Evolutionary conservation across 2,797 vertebrate genomes (phyloP).

Genomic region (Pelochelys cantorii): DNA sequence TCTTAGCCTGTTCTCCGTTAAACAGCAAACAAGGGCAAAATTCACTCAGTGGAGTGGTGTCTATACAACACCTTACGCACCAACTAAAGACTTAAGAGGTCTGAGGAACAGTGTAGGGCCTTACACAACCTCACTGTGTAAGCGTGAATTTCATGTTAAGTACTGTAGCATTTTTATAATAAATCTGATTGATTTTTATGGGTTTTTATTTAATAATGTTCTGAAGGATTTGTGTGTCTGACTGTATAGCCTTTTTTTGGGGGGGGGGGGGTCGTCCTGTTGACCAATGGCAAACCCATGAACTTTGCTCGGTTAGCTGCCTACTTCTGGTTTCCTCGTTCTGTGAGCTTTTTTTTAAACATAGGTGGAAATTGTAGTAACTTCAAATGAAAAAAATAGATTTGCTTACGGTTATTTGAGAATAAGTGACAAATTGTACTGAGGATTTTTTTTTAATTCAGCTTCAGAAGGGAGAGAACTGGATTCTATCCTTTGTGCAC

Average conservation of each 20-base stretch:
- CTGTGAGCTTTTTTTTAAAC: constrained; percentile 13
- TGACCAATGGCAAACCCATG: rapidly evolving
- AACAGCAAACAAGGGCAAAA: background rate
- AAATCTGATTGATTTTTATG: background rate
- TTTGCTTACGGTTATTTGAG: background rate
- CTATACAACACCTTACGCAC: background rate
- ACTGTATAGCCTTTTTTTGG: background rate
- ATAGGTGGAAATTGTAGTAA: constrained; percentile 2
- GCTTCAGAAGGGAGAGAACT: background rate
- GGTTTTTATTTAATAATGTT: background rate
- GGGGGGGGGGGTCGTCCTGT: background rate
- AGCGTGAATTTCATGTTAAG: background rate
- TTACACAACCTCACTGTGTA: too few species aligned
- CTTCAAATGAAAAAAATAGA: background rate
- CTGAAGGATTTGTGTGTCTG: background rate
- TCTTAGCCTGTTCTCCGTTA: background rate
- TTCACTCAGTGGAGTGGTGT: background rate
- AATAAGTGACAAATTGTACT: background rate
- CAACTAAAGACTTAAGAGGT: background rate
- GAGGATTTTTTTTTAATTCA: background rate
- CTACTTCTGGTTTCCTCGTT: background rate
- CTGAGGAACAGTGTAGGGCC: background rate
- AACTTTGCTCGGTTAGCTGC: constrained; percentile 28
- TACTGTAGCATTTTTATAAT: background rate
- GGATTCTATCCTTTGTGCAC: background rate